Percentiles rank a stretch among this genome's conserved stretches.
These are phyloP conservation scores for Eutrigla gurnardus DNA, from an alignment of 2,797 vertebrate genomes.

Conservation along the genomic window DNA sequence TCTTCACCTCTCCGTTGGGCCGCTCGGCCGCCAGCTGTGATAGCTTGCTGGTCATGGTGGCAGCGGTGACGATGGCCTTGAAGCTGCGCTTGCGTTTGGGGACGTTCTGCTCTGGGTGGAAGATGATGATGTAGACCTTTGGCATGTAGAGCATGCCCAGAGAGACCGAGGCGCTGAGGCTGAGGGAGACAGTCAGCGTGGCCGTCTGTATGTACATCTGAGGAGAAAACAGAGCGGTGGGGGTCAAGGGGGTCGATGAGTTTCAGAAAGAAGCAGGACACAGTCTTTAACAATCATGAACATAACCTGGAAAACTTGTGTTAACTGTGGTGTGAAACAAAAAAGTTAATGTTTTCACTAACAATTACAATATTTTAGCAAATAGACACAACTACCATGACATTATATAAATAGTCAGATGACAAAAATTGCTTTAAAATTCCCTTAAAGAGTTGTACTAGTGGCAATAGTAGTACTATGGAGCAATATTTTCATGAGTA, in stretches of 20 bases:
- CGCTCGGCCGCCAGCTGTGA: conserved; percentile 94
- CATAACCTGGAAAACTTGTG: background rate
- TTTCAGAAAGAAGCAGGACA: background rate
- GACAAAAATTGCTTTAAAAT: background rate
- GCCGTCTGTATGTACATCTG: conserved; percentile 99
- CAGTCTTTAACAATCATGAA: background rate
- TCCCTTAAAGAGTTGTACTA: no score
- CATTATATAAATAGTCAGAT: no score
- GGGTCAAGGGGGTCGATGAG: background rate
- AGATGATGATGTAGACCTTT: conserved; percentile 98
- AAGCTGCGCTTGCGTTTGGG: conserved; percentile 97
- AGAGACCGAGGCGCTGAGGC: conserved; percentile 97
- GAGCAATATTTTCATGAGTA: no score
- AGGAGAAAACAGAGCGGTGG: conserved; percentile 12
- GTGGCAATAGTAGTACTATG: background rate
- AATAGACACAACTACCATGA: no score
- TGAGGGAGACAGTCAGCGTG: conserved; percentile 96
- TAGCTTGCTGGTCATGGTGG: conserved; percentile 96
- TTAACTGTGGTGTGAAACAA: background rate
- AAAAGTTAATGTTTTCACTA: background rate
- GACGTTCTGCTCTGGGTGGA: conserved; percentile 97
- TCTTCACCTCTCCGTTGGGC: conserved; percentile 97
- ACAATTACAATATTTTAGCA: background rate
- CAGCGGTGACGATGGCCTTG: conserved; percentile 97
- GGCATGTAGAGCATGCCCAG: conserved; percentile 99